Evolutionary conservation across 1,140 invertebrate species (phyloP), one percentile per base, ranked within the genome.

Genomic region (Lordiphosa collinella): DNA sequence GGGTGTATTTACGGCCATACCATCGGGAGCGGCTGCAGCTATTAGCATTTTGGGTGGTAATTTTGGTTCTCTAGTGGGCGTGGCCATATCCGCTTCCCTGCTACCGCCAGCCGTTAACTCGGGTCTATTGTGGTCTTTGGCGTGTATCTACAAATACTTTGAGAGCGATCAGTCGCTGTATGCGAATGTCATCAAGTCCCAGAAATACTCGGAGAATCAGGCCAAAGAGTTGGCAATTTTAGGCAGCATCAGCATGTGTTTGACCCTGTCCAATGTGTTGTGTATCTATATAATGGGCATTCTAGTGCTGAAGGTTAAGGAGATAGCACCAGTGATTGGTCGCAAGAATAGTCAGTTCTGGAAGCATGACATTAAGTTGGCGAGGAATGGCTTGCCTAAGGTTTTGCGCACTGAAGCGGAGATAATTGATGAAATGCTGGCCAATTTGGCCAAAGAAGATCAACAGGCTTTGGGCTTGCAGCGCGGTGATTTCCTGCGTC

Each of bases 71-170:
- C 85, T 95, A 13, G 94, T 95, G 2, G 94, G 95, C 34, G 95
- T 95, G 5, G 94, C 94, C 2, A 95, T 96, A 62, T 95, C 94
- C 1, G 94, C 94, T 0, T 95, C 94, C 0, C 86, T 96, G 6
- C 88, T 95, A 10, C 95, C 95, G 5, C 94, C 95, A 2, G 93
- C 93, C 43, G 94, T 95, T 1, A 96, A 96, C 89, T 91, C 93
- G 10, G 94, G 94, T 8, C 82, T 94, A 9, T 87, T 94, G 0
- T 94, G 93, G 93, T 92, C 93, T 0, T 89, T 93, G 76, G 90
- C 93, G 1, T 76, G 92, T 10, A 87, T 93, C 6, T 90, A 92
- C 43, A 89, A 90, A 47, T 51, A 91, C 4, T 90, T 90, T 55
- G 82, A 89, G 29, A 76, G 85, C 11, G 89, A 90, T 44, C 78